Evolutionary conservation across 2,113 vertebrate genomes (phyloP).

Genomic region (Leiothrix lutea): DNA sequence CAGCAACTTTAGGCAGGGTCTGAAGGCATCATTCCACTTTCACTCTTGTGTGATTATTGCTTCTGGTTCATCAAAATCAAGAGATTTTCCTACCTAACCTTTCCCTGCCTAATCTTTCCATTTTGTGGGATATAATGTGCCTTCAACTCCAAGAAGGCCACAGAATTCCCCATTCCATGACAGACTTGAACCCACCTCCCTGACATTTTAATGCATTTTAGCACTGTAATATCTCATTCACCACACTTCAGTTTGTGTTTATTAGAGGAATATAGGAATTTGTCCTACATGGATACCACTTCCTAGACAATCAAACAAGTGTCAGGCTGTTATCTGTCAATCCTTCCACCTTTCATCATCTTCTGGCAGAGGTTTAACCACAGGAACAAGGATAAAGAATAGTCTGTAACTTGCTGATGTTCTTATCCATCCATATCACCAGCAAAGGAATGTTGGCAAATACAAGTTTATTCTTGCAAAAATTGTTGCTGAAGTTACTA

Average conservation of each 20-base stretch:
- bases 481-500: neutral
- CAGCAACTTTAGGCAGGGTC: neutral
- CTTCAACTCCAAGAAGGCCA: neutral
- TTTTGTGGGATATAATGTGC: neutral
- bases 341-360: conserved; percentile 8
- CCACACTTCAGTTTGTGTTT: neutral
- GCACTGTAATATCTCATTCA: neutral
- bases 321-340: neutral
- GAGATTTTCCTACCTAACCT: neutral
- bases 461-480: neutral
- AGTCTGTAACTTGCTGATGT: neutral
- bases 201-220: neutral
- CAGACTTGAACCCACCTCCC: neutral
- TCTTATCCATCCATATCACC: neutral
- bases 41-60: neutral
- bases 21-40: neutral
- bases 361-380: neutral
- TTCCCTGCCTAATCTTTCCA: neutral
- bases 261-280: neutral
- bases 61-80: neutral
- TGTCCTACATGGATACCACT: neutral
- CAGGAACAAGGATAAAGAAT: neutral
- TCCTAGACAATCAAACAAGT: neutral
- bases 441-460: neutral
- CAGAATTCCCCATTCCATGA: neutral